These are phyloP conservation scores for Melanchra persicariae DNA, from an alignment of 2,888 invertebrate species.

Conservation along the genomic window DNA sequence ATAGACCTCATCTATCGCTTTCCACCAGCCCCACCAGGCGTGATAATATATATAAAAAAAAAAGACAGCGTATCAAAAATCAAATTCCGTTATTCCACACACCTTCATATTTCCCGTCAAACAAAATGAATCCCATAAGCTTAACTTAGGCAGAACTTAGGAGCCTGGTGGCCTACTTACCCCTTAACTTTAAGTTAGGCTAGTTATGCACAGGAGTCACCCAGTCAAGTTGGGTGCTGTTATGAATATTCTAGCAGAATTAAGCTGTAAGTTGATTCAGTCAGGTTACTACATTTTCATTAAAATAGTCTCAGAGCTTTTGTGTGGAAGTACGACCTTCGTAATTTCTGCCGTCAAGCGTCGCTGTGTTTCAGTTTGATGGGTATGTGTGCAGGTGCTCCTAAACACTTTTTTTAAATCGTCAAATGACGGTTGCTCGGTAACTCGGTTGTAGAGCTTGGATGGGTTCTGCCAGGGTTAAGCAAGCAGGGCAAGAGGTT, in stretches of 20 bases:
- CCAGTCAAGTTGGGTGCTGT: slow-evolving; percentile 9
- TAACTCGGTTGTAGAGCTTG: too few relatives aligned
- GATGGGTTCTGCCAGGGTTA: too few relatives aligned
- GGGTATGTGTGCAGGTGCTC: not conserved
- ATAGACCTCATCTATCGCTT: too few relatives aligned
- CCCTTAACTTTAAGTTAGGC: slow-evolving; percentile 24
- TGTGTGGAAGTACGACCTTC: not conserved
- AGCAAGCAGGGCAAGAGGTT: too few relatives aligned
- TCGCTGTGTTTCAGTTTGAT: not conserved
- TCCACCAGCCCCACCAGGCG: too few relatives aligned
- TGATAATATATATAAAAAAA: too few relatives aligned
- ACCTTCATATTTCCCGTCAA: not conserved
- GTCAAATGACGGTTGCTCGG: too few relatives aligned
- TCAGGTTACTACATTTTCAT: slow-evolving; percentile 17
- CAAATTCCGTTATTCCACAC: not conserved
- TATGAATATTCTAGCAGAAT: slow-evolving; percentile 48
- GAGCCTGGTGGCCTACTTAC: slow-evolving; percentile 29
- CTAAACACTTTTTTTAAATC: too few relatives aligned
- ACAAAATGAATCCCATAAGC: slow-evolving; percentile 6
- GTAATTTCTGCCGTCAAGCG: not conserved
- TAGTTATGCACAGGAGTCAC: slow-evolving; percentile 41
- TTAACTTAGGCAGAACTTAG: slow-evolving; percentile 16
- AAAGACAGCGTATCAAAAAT: too few relatives aligned
- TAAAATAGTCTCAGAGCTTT: not conserved
- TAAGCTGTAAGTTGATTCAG: slow-evolving; percentile 34